A percentile compares a stretch with the other conserved stretches of the same genome.
These are phyloP conservation scores for Scelioninae gen. 2 DNA, from an alignment of 2,888 invertebrate genomes.

Conservation along the genomic window DNA sequence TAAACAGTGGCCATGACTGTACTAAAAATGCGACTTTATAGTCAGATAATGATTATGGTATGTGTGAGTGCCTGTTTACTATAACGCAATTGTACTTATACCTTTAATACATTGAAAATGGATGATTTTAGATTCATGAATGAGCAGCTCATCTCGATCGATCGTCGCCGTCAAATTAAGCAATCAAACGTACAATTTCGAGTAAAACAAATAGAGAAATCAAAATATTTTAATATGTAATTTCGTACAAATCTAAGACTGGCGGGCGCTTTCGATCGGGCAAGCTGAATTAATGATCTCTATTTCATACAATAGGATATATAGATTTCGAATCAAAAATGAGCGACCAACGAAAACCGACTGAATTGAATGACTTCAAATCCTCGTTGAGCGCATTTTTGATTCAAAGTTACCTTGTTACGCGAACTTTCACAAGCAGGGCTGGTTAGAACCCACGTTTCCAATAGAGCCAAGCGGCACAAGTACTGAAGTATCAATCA, in stretches of 20 bases:
- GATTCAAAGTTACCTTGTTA: slow-evolving; percentile 38
- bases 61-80: slow-evolving; percentile 75
- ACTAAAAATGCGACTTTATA: slow-evolving; percentile 67
- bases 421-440: slow-evolving; percentile 47
- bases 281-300: slow-evolving; percentile 53
- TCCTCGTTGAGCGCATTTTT: slow-evolving; percentile 39
- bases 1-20: slow-evolving; percentile 74
- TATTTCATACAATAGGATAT: slow-evolving; percentile 47
- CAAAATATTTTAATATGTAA: slow-evolving; percentile 52
- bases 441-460: slow-evolving; percentile 48
- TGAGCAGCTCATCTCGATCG: slow-evolving; percentile 59
- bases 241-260: slow-evolving; percentile 46
- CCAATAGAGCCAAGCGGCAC: slow-evolving; percentile 32
- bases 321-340: slow-evolving; percentile 51
- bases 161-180: slow-evolving; percentile 17
- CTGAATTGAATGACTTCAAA: slow-evolving; percentile 34
- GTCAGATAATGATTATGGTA: slow-evolving; percentile 74
- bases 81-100: slow-evolving; percentile 63
- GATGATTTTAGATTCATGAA: slow-evolving; percentile 47
- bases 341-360: slow-evolving; percentile 35
- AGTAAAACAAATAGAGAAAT: slow-evolving; percentile 30
- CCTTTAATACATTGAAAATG: slow-evolving; percentile 51
- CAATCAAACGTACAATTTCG: slow-evolving; percentile 49
- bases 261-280: slow-evolving; percentile 60
- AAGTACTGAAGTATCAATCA: slow-evolving; percentile 39